These are phyloP conservation scores for Bos indicus DNA, from an alignment of 2,113 vertebrate species.

Conservation along the genomic window DNA sequence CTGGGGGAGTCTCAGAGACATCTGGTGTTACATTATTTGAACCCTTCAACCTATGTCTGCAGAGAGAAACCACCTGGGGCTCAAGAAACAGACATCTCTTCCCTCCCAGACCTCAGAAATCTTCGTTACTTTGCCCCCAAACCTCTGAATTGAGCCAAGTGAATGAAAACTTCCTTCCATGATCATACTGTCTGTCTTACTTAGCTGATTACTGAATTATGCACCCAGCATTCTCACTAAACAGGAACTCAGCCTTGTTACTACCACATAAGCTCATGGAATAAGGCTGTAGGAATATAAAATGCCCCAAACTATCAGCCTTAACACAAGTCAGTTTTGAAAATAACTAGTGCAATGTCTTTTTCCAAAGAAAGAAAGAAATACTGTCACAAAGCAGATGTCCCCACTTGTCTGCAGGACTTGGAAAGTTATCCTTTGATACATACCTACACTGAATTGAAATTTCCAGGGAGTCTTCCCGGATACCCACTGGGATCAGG, in stretches of 20 bases:
- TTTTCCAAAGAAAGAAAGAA: neutral
- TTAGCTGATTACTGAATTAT: neutral
- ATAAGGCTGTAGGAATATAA: neutral
- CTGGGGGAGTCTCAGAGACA: neutral
- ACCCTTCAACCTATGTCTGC: no score
- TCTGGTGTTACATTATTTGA: neutral
- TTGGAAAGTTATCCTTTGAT: neutral
- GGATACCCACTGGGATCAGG: neutral
- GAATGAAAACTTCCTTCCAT: no score
- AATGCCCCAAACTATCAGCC: neutral
- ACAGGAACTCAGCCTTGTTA: neutral
- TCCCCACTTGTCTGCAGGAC: neutral
- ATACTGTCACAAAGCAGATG: neutral
- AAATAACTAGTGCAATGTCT: neutral
- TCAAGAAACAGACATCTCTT: neutral
- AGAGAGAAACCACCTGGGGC: no score
- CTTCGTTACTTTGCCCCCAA: no score
- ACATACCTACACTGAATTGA: neutral
- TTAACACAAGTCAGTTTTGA: neutral
- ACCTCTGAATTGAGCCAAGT: neutral
- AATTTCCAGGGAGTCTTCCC: neutral
- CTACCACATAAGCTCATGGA: neutral
- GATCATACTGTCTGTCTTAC: neutral
- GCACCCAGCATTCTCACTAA: neutral
- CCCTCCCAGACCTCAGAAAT: neutral